These are phyloP conservation scores for Eustalomyia histrio DNA, from an alignment of 2,888 invertebrate genomes.

Conservation along the genomic window DNA sequence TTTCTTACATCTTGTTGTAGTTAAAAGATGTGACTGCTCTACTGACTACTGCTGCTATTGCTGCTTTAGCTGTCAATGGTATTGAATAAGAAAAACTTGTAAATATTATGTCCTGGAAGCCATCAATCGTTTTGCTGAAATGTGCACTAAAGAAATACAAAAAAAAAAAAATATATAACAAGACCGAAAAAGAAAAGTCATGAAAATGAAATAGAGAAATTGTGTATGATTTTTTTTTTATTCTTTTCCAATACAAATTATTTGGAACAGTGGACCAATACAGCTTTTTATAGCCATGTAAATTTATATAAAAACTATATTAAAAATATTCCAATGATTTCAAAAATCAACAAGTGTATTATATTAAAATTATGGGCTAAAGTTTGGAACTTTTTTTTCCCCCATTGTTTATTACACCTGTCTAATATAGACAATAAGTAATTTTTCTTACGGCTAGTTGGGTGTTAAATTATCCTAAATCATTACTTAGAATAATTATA, in stretches of 20 bases:
- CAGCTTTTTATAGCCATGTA: too few species aligned
- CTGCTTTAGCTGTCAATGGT: constrained; percentile 59
- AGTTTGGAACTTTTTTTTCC: too few species aligned
- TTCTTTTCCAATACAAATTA: constrained; percentile 22
- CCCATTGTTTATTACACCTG: too few species aligned
- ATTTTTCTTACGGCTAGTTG: too few species aligned
- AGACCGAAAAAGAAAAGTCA: constrained; percentile 71
- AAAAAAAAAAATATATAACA: constrained; percentile 68
- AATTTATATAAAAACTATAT: too few species aligned
- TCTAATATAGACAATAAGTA: too few species aligned
- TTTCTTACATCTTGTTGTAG: constrained; percentile 26
- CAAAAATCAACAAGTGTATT: too few species aligned
- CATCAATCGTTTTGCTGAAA: constrained; percentile 78
- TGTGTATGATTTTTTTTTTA: constrained; percentile 33
- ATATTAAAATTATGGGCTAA: too few species aligned
- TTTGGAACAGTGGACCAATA: constrained; percentile 44
- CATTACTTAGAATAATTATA: too few species aligned
- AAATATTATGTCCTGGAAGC: constrained; percentile 77
- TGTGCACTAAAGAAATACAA: constrained; percentile 72
- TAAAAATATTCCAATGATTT: too few species aligned
- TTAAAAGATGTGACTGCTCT: constrained; percentile 56
- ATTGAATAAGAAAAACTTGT: constrained; percentile 72
- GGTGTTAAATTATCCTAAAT: too few species aligned
- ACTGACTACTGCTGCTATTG: constrained; percentile 50
- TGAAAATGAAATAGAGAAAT: constrained; percentile 70